phyloP scores from a whole-genome alignment of 2,888 invertebrate genomes.

The Epirrhoe tristata region DNA sequence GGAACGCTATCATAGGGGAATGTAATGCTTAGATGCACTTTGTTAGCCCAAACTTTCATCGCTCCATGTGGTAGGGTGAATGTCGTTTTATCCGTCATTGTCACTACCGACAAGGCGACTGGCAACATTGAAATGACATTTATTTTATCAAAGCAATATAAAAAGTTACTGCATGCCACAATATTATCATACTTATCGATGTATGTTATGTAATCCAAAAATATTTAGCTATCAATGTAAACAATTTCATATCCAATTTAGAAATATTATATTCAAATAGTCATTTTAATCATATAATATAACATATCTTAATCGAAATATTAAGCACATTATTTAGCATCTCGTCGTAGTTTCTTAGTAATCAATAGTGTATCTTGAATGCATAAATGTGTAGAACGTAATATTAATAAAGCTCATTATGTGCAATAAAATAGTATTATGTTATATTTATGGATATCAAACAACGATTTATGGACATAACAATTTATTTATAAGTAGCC shows the following conservation, averaged over 20 bases:
- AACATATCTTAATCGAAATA: conserved; percentile 16
- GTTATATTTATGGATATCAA: conserved; percentile 2
- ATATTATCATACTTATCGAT: conserved; percentile 16
- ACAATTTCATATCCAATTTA: conserved; percentile 13
- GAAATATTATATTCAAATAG: conserved; percentile 9
- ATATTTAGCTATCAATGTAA: background rate
- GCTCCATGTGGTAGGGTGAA: conserved; percentile 1
- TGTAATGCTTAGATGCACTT: background rate
- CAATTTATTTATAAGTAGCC: conserved; percentile 4
- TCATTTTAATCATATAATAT: conserved; percentile 15
- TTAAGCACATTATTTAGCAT: conserved; percentile 3
- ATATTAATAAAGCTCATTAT: conserved; percentile 6
- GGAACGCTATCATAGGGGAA: conserved; percentile 6
- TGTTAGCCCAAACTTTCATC: background rate
- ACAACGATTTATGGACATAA: conserved; percentile 16
- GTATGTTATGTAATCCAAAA: background rate
- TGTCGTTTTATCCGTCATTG: background rate
- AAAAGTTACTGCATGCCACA: conserved; percentile 14
- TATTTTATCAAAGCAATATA: conserved; percentile 11
- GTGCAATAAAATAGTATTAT: conserved; percentile 8
- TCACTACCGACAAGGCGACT: background rate
- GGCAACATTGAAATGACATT: conserved; percentile 11
- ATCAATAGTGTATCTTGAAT: background rate
- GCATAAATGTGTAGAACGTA: conserved; percentile 1
- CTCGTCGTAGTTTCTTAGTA: background rate